Percentiles rank a stretch among this genome's conserved stretches.
These are phyloP conservation scores for Quadroppia sp. DNA, from an alignment of 2,888 invertebrate genomes.

Conservation along the genomic window DNA sequence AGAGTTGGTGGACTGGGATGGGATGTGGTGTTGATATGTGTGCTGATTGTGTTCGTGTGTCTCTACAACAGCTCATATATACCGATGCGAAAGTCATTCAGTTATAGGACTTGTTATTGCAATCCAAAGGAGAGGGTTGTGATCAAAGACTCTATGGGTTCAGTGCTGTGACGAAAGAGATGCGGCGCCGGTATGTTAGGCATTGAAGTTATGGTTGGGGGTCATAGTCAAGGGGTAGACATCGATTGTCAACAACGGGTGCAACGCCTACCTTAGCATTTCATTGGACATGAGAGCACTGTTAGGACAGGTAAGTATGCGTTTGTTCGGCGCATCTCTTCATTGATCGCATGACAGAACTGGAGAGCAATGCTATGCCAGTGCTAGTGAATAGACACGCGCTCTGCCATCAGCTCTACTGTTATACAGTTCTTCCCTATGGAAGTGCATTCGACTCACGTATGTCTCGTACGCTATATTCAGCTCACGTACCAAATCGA, in stretches of 20 bases:
- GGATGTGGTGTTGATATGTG: constrained; percentile 10
- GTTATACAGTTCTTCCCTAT: constrained; percentile 10
- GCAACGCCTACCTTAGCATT: constrained; percentile 35
- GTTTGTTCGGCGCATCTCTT: constrained; percentile 32
- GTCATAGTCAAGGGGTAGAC: not conserved
- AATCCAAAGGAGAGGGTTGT: constrained; percentile 25
- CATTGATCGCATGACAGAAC: constrained; percentile 33
- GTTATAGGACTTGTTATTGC: constrained; percentile 28
- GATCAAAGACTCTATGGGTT: not conserved
- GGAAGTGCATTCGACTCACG: constrained; percentile 8
- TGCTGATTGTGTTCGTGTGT: constrained; percentile 14
- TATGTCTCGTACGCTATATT: not conserved
- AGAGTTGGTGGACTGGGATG: not conserved
- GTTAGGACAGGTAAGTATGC: constrained; percentile 35
- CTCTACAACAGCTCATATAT: not conserved
- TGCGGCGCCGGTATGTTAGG: constrained; percentile 2
- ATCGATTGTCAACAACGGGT: constrained; percentile 33
- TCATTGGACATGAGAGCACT: constrained; percentile 23
- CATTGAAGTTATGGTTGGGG: not conserved
- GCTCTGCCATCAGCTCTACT: constrained; percentile 13
- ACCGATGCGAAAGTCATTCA: not conserved
- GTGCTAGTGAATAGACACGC: constrained; percentile 1
- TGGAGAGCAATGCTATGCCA: not conserved
- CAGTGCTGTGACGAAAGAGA: constrained; percentile 28
- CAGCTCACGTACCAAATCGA: constrained; percentile 28